Evolutionary conservation across 2,888 invertebrate species (phyloP).

Genomic region (Lochmaea crataegi): DNA sequence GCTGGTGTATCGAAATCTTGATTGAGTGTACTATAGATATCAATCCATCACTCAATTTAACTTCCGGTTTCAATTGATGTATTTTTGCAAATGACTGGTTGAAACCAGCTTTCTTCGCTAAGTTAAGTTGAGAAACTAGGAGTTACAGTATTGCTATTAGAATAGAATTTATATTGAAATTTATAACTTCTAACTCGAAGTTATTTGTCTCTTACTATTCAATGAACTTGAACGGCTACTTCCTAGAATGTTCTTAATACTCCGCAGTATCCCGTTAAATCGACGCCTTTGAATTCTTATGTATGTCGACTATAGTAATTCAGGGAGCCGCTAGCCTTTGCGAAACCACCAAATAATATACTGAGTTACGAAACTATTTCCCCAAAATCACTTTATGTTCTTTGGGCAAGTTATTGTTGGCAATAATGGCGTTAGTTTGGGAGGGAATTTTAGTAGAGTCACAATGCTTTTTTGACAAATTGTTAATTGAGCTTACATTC

Average conservation of each 20-base stretch:
- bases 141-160: no score
- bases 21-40: no score
- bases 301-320: neutral
- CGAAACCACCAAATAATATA: constrained; percentile 54
- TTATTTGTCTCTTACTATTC: neutral
- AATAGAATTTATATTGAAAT: no score
- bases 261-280: neutral
- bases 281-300: constrained; percentile 5
- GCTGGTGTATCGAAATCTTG: no score
- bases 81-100: no score
- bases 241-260: no score
- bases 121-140: no score
- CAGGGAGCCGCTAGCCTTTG: constrained; percentile 40
- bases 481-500: no score
- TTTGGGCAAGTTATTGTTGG: constrained; percentile 57
- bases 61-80: no score
- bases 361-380: constrained; percentile 57
- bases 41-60: no score
- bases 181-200: no score
- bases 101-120: no score
- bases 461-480: neutral
- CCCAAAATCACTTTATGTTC: constrained; percentile 58
- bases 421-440: constrained; percentile 54
- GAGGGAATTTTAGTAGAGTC: constrained; percentile 41
- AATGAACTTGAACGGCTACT: constrained; percentile 1